Percentiles rank a stretch among this genome's conserved stretches.
phyloP scores from a whole-genome alignment of 2,888 invertebrate species.

The Dolichomitus sp. region DNA sequence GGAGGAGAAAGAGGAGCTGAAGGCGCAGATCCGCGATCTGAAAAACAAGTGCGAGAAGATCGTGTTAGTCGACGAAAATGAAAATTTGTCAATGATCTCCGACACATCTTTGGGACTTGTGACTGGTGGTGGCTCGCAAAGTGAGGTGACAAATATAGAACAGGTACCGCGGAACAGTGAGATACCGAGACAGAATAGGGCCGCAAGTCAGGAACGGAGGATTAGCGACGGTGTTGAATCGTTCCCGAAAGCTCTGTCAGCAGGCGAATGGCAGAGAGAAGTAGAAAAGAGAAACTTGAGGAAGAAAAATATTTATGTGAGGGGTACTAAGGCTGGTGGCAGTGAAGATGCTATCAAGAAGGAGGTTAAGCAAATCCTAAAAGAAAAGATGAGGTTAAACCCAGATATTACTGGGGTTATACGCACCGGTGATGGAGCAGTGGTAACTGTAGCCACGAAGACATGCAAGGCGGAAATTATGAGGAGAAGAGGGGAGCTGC shows the following conservation, averaged over 20 bases:
- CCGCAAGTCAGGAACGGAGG: not conserved
- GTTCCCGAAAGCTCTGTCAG: not conserved
- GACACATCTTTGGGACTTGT: not conserved
- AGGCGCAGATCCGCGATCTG: not conserved
- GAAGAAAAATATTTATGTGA: no score
- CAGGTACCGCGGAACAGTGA: not conserved
- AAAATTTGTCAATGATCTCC: constrained; percentile 3
- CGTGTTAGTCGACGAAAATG: not conserved
- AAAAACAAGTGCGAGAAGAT: not conserved
- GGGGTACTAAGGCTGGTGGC: no score
- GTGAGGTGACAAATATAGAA: not conserved
- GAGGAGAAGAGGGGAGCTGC: no score
- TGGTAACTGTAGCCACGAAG: no score
- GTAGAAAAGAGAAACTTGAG: no score
- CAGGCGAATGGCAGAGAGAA: no score
- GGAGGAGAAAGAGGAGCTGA: not conserved
- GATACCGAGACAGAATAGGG: not conserved
- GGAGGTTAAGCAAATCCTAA: no score
- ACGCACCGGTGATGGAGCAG: no score
- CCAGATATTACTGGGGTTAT: no score
- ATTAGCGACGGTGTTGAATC: not conserved
- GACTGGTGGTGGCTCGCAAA: not conserved
- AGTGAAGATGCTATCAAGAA: no score
- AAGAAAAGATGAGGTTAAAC: no score
- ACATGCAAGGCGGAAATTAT: no score